phyloP scores from a whole-genome alignment of 2,113 vertebrate genomes.

The Cebus imitator region DNA sequence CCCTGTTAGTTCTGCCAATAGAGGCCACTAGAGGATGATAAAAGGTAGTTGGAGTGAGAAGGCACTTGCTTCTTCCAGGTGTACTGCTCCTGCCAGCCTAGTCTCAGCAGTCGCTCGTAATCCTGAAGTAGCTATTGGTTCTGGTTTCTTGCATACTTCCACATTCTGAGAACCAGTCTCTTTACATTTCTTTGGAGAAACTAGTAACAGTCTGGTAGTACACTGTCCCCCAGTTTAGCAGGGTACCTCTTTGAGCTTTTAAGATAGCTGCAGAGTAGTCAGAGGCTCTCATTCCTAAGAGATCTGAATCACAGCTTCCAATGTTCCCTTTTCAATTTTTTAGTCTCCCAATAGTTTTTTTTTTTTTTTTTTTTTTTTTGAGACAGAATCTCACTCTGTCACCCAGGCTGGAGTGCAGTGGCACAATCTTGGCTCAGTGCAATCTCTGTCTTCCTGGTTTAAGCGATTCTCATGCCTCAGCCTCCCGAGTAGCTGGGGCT shows the following conservation, averaged over 20 bases:
- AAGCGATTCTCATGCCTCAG: no score
- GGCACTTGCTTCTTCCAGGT: neutral
- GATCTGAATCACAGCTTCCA: neutral
- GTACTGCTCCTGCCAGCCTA: neutral
- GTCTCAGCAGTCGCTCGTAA: neutral
- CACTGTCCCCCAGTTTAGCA: neutral
- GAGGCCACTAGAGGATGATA: neutral
- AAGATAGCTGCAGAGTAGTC: neutral
- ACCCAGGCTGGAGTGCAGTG: no score
- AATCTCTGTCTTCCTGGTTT: no score
- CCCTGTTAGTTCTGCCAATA: neutral
- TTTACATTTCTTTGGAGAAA: neutral
- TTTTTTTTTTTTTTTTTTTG: no score
- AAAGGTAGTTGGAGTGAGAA: neutral
- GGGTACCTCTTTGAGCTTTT: neutral
- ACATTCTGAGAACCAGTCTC: neutral
- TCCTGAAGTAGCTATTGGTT: neutral
- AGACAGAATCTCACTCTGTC: no score
- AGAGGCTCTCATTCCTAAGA: neutral
- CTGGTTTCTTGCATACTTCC: neutral
- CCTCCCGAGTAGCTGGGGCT: no score
- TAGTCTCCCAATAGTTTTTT: neutral
- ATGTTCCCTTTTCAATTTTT: neutral
- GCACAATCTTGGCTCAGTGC: no score
- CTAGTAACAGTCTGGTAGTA: neutral